These are phyloP conservation scores for Gasterosteus aculeatus DNA, from an alignment of 2,113 vertebrate genomes.

Conservation along the genomic window DNA sequence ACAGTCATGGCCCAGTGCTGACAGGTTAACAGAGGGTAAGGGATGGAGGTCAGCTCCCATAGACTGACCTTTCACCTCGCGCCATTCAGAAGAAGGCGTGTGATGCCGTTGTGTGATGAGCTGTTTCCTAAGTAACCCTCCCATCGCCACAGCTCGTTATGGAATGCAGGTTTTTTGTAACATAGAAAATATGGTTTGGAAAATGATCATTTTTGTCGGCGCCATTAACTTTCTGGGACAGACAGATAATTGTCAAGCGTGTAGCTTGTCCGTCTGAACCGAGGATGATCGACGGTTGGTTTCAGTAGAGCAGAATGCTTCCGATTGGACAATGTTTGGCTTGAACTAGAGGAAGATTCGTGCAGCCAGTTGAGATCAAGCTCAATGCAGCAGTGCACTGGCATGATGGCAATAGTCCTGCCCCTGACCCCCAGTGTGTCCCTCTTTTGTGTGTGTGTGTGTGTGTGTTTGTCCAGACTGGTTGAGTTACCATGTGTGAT, in stretches of 20 bases:
- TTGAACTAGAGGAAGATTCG: not conserved
- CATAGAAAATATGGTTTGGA: not conserved
- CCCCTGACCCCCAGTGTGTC: constrained; percentile 10
- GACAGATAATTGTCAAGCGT: not conserved
- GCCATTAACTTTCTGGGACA: not conserved
- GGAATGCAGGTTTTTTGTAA: not conserved
- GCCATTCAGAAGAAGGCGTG: constrained; percentile 13
- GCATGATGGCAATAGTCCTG: constrained; percentile 10
- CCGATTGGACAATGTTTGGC: constrained; percentile 2
- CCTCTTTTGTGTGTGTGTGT: not conserved
- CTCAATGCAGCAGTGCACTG: not conserved
- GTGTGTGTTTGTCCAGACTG: constrained; percentile 19
- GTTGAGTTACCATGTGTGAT: constrained; percentile 33
- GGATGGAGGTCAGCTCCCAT: constrained; percentile 40
- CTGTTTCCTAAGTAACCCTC: not conserved
- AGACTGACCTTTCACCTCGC: constrained; percentile 30
- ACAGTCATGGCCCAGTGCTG: constrained; percentile 10
- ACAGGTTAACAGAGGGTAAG: constrained; percentile 49
- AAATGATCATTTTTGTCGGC: not conserved
- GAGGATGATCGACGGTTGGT: not conserved
- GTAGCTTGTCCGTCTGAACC: not conserved
- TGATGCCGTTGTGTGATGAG: constrained; percentile 8
- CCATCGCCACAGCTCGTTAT: not conserved
- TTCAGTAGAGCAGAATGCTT: not conserved
- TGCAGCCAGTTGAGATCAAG: not conserved